Evolutionary conservation across 2,888 invertebrate species (phyloP), one percentile per base, ranked within the genome.

Genomic region (Trissonchulus latispiculum): DNA sequence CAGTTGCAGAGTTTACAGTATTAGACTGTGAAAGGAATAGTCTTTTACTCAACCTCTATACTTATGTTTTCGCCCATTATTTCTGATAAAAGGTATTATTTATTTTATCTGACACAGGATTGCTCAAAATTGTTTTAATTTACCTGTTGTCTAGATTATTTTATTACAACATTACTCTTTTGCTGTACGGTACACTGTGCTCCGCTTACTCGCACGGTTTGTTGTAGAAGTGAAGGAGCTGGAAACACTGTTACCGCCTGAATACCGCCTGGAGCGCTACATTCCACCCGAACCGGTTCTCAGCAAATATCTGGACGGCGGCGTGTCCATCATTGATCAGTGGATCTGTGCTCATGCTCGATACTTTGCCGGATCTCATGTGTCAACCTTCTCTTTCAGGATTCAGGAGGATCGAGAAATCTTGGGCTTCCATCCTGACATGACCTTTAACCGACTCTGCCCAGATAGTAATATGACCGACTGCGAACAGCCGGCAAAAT

Each of bases 341-440:
- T 91, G 95, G 80, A 91, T 99, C 78, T 93, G 94, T 84, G 90
- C 95, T 0, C 89, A 90, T 84, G 90, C 93, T 0, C 88, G 89
- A 86, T 87, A 81, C 78, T 75, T 75, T 15, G 36, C 36, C n/a
- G 97, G 97, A 15, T 94, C 93, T 0, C 89, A 90, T 82, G 93
- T 94, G 79, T 97, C 97, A 75, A 99, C 97, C 0, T 97, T 96
- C 84, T 90, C 95, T 0, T 95, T 91, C 83, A 88, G 97, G 73
- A 97, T 99, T 77, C 94, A 96, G 85, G 97, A 99, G 83, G 97
- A 99, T 82, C 87, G 97, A 35, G 96, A 97, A 85, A 94, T 99
- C 75, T 83, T 96, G 64, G 95, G 95, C 0, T 94, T 94, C 83
- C 87, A 88, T 2, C 86, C 88, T 62, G 85, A 88, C 35, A 89